A percentile compares a stretch with the other conserved stretches of the same genome.
phyloP scores from a whole-genome alignment of 92 coral and sea anemone genomes.

The Nematostella vectensis region DNA sequence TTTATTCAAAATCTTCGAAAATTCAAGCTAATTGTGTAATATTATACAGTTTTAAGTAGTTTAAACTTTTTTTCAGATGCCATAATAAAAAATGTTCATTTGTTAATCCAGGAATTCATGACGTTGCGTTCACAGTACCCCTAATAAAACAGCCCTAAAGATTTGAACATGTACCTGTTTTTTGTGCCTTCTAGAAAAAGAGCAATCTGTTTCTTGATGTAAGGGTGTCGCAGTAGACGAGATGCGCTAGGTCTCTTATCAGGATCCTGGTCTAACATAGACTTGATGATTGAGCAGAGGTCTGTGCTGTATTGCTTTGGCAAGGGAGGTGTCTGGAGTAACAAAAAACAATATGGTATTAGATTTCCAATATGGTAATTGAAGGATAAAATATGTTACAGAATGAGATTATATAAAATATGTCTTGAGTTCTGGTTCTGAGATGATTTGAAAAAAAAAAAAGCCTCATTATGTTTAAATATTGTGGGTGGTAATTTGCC shows the following conservation, averaged over 20 bases:
- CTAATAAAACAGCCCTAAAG: too few species aligned
- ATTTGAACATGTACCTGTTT: too few species aligned
- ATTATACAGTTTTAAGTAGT: too few species aligned
- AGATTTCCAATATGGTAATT: not conserved
- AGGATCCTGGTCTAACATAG: slow-evolving; percentile 91
- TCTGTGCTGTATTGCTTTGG: slow-evolving; percentile 85
- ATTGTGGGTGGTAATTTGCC: too few species aligned
- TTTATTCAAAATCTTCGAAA: too few species aligned
- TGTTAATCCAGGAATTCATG: too few species aligned
- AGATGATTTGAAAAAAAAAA: too few species aligned
- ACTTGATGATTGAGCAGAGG: slow-evolving; percentile 73
- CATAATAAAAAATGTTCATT: too few species aligned
- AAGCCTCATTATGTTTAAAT: too few species aligned
- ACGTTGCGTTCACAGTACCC: too few species aligned
- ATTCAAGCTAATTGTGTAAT: too few species aligned
- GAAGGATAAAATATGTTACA: not conserved
- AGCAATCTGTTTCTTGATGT: slow-evolving; percentile 93
- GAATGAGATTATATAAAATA: not conserved
- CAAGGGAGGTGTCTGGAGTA: slow-evolving; percentile 70
- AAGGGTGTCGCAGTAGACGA: slow-evolving; percentile 78
- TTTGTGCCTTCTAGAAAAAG: slow-evolving; percentile 94
- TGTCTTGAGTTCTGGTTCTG: not conserved
- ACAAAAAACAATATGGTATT: slow-evolving; percentile 1
- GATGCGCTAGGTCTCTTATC: slow-evolving; percentile 90
- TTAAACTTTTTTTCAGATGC: too few species aligned